Percentiles rank a stretch among this genome's conserved stretches.
Conservation (phyloP, 2,113 vertebrate genomes). For the Psettodes erumei region DNA sequence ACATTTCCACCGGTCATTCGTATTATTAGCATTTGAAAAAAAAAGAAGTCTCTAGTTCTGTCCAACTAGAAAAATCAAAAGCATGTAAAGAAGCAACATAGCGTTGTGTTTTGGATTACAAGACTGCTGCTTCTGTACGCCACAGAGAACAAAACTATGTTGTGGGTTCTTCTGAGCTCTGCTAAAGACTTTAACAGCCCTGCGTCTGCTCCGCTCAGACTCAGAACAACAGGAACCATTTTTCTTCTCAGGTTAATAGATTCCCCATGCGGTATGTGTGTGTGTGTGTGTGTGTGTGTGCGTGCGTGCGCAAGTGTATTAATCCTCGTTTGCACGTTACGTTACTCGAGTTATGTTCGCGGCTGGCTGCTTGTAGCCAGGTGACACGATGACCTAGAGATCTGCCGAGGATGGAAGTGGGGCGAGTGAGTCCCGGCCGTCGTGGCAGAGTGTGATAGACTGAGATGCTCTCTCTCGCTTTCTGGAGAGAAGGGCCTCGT, state of each 20-base stretch:
- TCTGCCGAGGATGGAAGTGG: not conserved
- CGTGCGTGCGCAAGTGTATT: constrained; percentile 32
- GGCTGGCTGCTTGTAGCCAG: constrained; percentile 15
- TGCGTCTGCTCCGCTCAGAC: constrained; percentile 42
- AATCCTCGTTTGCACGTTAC: constrained; percentile 7
- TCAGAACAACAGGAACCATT: constrained; percentile 36
- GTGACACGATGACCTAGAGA: constrained; percentile 10
- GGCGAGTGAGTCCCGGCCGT: too few species aligned
- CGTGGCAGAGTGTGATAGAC: too few species aligned
- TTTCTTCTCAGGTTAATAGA: constrained; percentile 30
- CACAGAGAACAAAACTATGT: constrained; percentile 60
- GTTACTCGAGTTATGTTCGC: not conserved
- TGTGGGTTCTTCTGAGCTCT: constrained; percentile 61
- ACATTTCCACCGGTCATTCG: not conserved
- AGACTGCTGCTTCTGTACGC: constrained; percentile 52
- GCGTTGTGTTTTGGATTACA: constrained; percentile 67
- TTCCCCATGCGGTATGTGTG: constrained; percentile 21
- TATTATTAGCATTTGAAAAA: not conserved
- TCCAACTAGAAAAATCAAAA: constrained; percentile 15
- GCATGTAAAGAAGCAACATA: constrained; percentile 22
- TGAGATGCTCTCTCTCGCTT: too few species aligned
- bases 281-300: constrained; percentile 6
- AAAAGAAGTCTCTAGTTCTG: not conserved
- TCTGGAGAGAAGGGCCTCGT: too few species aligned
- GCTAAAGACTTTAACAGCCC: constrained; percentile 68